Percentiles rank a stretch among this genome's conserved stretches.
These are phyloP conservation scores for Bhutanitis thaidina DNA, from an alignment of 2,888 invertebrate species.

Conservation along the genomic window DNA sequence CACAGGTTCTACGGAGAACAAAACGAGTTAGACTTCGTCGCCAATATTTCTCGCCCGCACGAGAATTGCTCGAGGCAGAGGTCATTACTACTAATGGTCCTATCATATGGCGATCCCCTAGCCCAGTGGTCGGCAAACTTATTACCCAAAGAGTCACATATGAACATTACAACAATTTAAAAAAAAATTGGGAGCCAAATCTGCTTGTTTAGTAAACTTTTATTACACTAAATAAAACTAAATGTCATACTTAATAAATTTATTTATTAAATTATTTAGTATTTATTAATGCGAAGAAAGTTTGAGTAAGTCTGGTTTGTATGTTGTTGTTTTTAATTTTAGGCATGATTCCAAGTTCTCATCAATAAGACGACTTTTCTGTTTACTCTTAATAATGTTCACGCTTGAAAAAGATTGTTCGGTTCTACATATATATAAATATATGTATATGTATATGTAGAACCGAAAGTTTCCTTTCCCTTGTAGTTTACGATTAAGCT, in stretches of 20 bases:
- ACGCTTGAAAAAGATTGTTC: too few relatives aligned
- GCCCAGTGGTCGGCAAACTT: conserved; percentile 2
- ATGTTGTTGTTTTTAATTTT: neutral
- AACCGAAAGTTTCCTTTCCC: conserved; percentile 3
- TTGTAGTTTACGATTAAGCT: conserved; percentile 22
- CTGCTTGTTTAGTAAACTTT: conserved; percentile 2
- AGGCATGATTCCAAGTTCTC: too few relatives aligned
- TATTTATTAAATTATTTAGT: too few relatives aligned
- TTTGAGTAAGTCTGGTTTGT: conserved; percentile 14
- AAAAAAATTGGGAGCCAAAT: conserved; percentile 5
- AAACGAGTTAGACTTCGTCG: too few relatives aligned
- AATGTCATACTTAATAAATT: conserved; percentile 11
- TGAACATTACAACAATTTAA: neutral
- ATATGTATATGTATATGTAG: too few relatives aligned
- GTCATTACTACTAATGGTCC: too few relatives aligned
- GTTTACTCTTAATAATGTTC: too few relatives aligned
- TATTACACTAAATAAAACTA: conserved; percentile 10
- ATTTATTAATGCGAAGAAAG: conserved; percentile 13
- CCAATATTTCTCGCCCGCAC: too few relatives aligned
- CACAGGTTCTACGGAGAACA: too few relatives aligned
- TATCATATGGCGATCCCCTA: neutral
- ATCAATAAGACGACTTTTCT: too few relatives aligned
- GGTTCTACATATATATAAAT: too few relatives aligned
- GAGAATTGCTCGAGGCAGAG: too few relatives aligned
- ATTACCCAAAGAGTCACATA: neutral